Base-by-base conservation (phyloP, 2,888 invertebrate species). In the Sericinus montela region DNA sequence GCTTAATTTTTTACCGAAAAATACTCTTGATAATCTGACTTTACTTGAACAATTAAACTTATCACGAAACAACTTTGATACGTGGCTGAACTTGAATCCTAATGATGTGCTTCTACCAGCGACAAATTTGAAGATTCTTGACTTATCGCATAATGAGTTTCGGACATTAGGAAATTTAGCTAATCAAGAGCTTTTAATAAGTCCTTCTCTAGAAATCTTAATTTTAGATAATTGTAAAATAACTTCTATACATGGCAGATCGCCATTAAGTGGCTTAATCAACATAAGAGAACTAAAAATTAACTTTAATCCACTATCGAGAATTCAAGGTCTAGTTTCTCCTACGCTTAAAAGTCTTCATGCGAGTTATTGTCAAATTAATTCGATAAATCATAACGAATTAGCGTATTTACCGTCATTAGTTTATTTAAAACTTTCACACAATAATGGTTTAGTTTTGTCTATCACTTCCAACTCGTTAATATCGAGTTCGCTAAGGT, bases 101-200 rank as follows among this genome's bases (percentile, higher is more conserved):
- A 89, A 85, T 51, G 73, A 84, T 23, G 80, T 91, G 1, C 78
- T 92, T 16, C 61, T 69, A 43, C 80, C 84, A 49, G 83, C 90
- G 0, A 70, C 70, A 0, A 91, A 80, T 40, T 75, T 95, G 40
- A 86, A 84, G 61, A 83, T 79, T 34, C 73, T 95, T n/a, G 90
- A 92, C 55, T 73, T 95, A n/a, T 92, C 92, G 0, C 75, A 87
- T 40, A 95, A 95, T 72, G 88, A 86, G 29, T 76, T 95, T 34
- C 71, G 63, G 32, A 83, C 79, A 30, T 84, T 93, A 65, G 87
- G 82, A 0, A 85, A 80, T 56, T 77, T 84, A 37, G 86, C 86
- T 13, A 79, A 81, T 40, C 72, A 75, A 30, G 89, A 91, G 50
- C 78, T 90, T n/a, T 70, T 94, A 2, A 80, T 88, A 35, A 93